phyloP scores from a whole-genome alignment of 2,797 vertebrate genomes.

The Falco cherrug region DNA sequence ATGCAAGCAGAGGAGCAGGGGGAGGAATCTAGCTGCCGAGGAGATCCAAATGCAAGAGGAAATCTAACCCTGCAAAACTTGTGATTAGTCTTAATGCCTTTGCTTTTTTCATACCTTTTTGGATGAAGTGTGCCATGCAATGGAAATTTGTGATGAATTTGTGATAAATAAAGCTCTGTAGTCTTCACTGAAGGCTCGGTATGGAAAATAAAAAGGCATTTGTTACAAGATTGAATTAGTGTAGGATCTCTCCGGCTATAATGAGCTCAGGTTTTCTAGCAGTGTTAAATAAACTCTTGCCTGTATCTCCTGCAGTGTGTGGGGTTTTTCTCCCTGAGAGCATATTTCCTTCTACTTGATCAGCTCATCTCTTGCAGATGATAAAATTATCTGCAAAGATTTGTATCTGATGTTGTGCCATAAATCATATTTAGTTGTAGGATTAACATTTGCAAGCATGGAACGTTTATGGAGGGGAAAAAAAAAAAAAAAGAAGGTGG shows the following conservation, averaged over 20 bases:
- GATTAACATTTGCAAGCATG: conserved; percentile 32
- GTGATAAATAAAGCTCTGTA: neutral
- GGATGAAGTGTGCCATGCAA: neutral
- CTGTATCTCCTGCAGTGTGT: neutral
- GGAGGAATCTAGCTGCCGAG: neutral
- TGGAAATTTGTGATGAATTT: neutral
- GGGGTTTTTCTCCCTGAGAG: neutral
- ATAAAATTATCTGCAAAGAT: conserved; percentile 59
- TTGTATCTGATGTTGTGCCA: conserved; percentile 12
- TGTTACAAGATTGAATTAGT: conserved; percentile 7
- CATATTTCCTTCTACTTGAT: conserved; percentile 32
- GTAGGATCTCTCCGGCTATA: conserved; percentile 10
- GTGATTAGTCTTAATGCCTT: neutral
- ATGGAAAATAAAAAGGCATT: conserved; percentile 21
- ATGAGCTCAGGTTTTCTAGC: conserved; percentile 24
- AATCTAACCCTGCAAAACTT: neutral
- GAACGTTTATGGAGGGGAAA: neutral
- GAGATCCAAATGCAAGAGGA: neutral
- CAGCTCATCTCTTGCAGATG: conserved; percentile 45
- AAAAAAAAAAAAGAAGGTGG: neutral
- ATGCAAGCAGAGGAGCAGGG: neutral
- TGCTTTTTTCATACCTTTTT: neutral
- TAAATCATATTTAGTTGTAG: conserved; percentile 38
- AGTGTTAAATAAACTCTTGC: conserved; percentile 12
- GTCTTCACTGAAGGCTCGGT: neutral